phyloP scores from a whole-genome alignment of 2,888 invertebrate genomes.

The Tipula unca region DNA sequence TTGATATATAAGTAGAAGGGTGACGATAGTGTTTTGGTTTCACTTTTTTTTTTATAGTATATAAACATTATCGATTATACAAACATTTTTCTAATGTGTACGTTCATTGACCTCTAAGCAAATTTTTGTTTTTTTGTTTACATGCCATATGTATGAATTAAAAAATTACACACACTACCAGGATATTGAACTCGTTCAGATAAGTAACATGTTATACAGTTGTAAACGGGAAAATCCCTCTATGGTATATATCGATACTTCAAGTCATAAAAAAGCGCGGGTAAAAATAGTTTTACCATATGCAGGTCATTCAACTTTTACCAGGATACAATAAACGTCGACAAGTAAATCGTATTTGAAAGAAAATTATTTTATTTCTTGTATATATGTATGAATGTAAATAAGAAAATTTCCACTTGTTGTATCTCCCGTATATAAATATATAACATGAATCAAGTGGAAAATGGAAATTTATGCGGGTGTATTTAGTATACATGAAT shows the following conservation, averaged over 20 bases:
- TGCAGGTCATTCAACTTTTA: slow-evolving; percentile 14
- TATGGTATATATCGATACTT: neutral
- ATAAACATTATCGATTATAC: neutral
- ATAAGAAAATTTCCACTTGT: neutral
- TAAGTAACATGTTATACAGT: neutral
- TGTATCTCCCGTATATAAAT: neutral
- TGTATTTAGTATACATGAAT: neutral
- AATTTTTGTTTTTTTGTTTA: neutral
- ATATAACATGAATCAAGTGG: neutral
- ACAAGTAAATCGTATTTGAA: neutral
- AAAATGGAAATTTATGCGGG: neutral
- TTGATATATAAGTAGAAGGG: neutral
- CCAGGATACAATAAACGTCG: neutral
- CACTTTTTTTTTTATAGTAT: neutral
- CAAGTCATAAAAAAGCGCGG: neutral
- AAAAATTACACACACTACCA: neutral
- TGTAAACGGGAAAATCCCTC: neutral
- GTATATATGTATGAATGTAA: neutral
- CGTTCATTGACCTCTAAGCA: neutral
- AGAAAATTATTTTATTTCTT: neutral
- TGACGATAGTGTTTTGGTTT: neutral
- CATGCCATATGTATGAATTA: neutral
- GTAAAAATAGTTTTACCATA: slow-evolving; percentile 3
- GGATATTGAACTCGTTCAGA: neutral
- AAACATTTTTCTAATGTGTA: neutral